Conservation (phyloP, 2,797 vertebrate genomes). For the Otus scops region DNA sequence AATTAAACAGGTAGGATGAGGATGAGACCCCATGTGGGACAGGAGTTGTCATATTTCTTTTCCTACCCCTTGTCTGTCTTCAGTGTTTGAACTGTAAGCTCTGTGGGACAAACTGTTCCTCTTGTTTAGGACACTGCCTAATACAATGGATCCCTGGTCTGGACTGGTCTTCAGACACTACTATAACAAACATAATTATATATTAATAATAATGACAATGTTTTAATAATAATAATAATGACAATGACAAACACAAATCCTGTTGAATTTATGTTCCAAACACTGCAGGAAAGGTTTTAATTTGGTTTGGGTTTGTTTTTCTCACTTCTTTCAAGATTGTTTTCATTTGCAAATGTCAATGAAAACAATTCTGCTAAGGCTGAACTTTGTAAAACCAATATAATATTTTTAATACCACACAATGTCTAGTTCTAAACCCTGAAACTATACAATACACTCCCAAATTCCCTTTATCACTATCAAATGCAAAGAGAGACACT, state of each 20-base stretch:
- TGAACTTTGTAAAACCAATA: background rate
- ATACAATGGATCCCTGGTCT: background rate
- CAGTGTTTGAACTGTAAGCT: background rate
- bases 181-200: background rate
- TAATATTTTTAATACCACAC: background rate
- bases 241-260: background rate
- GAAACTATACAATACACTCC: background rate
- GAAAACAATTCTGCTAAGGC: constrained; percentile 15
- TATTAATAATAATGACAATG: background rate
- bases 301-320: constrained; percentile 10
- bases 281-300: background rate
- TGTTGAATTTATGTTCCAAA: background rate
- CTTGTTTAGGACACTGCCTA: background rate
- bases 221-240: background rate
- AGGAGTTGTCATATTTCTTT: background rate
- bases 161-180: background rate
- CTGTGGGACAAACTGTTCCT: background rate
- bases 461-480: background rate
- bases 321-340: constrained; percentile 10
- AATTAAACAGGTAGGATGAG: background rate
- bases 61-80: background rate
- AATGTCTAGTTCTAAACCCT: background rate
- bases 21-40: background rate
- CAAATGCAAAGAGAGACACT: background rate
- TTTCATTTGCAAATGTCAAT: constrained; percentile 18